Evolutionary conservation across 1,140 invertebrate species (phyloP).

Genomic region (Drosophila biarmipes): DNA sequence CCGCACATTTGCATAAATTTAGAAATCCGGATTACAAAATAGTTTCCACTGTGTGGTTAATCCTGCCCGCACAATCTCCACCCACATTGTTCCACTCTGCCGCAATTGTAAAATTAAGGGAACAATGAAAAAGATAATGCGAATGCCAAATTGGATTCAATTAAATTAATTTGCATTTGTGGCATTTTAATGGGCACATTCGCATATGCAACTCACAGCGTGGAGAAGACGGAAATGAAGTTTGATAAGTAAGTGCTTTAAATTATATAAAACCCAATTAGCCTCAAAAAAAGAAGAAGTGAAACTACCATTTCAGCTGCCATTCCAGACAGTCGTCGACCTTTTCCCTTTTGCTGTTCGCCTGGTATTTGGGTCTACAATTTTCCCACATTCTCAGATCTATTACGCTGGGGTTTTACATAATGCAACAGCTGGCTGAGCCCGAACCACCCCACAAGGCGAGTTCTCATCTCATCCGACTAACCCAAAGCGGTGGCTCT

Average conservation of each 20-base stretch:
- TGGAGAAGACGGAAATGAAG: slow-evolving; percentile 31
- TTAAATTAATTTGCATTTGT: slow-evolving; percentile 71
- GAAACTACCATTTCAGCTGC: neutral
- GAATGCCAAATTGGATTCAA: slow-evolving; percentile 65
- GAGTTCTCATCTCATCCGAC: slow-evolving; percentile 3
- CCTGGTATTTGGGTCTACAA: slow-evolving; percentile 37
- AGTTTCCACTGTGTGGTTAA: slow-evolving; percentile 34
- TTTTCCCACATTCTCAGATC: slow-evolving; percentile 45
- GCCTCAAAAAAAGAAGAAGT: neutral
- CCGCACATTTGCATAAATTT: slow-evolving; percentile 15
- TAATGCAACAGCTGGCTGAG: slow-evolving; percentile 75
- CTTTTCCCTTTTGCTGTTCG: slow-evolving; percentile 19
- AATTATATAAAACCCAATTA: slow-evolving; percentile 50
- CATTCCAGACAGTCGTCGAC: neutral
- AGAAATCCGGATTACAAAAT: slow-evolving; percentile 33
- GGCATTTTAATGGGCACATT: slow-evolving; percentile 44
- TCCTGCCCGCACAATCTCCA: slow-evolving; percentile 2
- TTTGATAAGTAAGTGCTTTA: slow-evolving; percentile 51
- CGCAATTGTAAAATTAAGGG: slow-evolving; percentile 39
- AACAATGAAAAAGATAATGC: slow-evolving; percentile 45
- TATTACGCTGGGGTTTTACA: slow-evolving; percentile 44
- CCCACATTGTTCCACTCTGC: neutral
- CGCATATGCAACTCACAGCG: slow-evolving; percentile 34
- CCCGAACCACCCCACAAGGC: slow-evolving; percentile 10
- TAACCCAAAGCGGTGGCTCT: slow-evolving; percentile 39